phyloP scores from a whole-genome alignment of 2,888 invertebrate genomes.

The Brachypalpus laphriformis region DNA sequence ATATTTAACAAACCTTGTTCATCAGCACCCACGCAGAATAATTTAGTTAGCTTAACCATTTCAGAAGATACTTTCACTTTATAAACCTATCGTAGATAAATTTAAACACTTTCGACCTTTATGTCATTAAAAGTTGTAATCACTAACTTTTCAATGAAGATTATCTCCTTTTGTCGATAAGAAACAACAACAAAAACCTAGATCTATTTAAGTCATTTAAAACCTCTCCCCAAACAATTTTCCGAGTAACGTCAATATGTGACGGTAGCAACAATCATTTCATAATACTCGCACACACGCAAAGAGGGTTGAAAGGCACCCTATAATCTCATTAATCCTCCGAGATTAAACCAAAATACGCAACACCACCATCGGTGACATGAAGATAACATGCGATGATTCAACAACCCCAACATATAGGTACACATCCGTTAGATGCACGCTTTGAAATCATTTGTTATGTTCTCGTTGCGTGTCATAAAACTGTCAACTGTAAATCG shows the following conservation, averaged over 20 bases:
- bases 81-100: neutral
- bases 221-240: neutral
- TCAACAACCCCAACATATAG: neutral
- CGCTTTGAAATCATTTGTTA: constrained; percentile 8
- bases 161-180: neutral
- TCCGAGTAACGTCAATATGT: neutral
- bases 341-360: constrained; percentile 9
- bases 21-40: neutral
- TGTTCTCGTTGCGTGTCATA: constrained; percentile 22
- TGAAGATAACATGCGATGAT: constrained; percentile 19
- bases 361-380: constrained; percentile 2
- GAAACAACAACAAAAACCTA: neutral
- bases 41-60: neutral
- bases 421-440: neutral
- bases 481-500: constrained; percentile 33
- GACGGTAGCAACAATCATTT: neutral
- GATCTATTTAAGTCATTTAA: neutral
- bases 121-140: neutral
- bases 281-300: neutral
- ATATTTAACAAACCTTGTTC: neutral
- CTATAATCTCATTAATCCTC: constrained; percentile 11
- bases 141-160: neutral
- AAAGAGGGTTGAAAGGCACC: constrained; percentile 4
- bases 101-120: neutral
- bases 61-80: neutral